phyloP scores from a whole-genome alignment of 2,888 invertebrate genomes.

The Patella ulyssiponensis region DNA sequence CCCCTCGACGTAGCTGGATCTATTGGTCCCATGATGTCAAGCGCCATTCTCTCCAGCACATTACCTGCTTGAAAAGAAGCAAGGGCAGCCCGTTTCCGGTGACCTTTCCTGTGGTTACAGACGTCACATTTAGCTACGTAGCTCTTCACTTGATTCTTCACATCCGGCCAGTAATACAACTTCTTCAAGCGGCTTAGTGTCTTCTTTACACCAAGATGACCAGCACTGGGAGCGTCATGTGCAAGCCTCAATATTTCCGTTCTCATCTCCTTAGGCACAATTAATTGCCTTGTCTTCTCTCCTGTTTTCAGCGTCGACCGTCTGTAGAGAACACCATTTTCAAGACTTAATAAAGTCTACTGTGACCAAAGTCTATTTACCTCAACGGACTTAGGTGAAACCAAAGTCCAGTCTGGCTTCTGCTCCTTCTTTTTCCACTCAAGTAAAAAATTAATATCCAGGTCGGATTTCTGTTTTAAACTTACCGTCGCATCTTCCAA shows the following conservation, averaged over 20 bases:
- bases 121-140: background rate
- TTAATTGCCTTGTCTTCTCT: too few species aligned
- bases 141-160: background rate
- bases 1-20: slow-evolving; percentile 20
- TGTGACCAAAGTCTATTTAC: slow-evolving; percentile 1
- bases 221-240: background rate
- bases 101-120: background rate
- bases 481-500: background rate
- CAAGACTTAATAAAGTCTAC: background rate
- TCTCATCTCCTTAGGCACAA: too few species aligned
- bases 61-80: background rate
- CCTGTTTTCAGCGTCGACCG: too few species aligned
- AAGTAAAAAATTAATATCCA: too few species aligned
- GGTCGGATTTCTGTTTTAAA: background rate
- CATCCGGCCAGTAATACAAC: background rate
- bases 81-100: background rate
- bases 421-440: background rate
- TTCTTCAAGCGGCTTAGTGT: background rate
- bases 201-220: slow-evolving; percentile 1
- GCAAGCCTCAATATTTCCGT: background rate
- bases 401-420: background rate
- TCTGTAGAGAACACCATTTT: too few species aligned
- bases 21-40: slow-evolving; percentile 30
- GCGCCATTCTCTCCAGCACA: slow-evolving; percentile 35
- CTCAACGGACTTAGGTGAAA: background rate